Percentiles rank a stretch among this genome's conserved stretches.
Conservation (phyloP, 2,113 vertebrate species). For the Promerops cafer region DNA sequence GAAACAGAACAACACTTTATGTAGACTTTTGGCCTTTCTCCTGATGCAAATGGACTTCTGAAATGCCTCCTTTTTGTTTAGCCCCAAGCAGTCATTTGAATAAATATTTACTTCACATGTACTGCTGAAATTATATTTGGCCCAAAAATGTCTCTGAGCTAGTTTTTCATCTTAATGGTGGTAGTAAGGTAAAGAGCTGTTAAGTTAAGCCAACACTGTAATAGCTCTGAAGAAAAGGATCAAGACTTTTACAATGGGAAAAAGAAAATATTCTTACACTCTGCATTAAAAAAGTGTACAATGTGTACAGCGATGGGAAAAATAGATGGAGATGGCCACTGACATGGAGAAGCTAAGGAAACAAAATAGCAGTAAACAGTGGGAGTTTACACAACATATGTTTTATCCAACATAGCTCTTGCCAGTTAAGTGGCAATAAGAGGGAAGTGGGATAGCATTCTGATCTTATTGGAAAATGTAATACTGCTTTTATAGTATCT, state of each 20-base stretch:
- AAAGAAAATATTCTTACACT: neutral
- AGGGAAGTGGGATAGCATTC: neutral
- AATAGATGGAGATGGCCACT: neutral
- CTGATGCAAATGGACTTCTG: neutral
- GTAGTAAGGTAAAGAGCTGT: neutral
- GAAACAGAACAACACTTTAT: neutral
- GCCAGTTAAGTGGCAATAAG: neutral
- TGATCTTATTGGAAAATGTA: neutral
- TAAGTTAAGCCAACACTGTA: neutral
- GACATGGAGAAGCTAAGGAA: neutral
- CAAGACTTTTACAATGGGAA: neutral
- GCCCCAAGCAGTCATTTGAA: neutral
- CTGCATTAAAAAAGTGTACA: neutral
- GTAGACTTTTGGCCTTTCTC: neutral
- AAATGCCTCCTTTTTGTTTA: neutral
- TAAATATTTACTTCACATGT: neutral
- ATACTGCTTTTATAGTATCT: neutral
- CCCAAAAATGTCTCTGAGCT: neutral
- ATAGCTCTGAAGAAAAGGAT: neutral
- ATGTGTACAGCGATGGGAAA: neutral
- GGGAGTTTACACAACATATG: neutral
- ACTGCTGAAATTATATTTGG: neutral
- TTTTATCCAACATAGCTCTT: neutral
- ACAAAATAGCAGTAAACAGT: neutral
- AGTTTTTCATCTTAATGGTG: slow-evolving; percentile 1